phyloP scores from a whole-genome alignment of 1,140 invertebrate genomes.

The Apis cerana region DNA sequence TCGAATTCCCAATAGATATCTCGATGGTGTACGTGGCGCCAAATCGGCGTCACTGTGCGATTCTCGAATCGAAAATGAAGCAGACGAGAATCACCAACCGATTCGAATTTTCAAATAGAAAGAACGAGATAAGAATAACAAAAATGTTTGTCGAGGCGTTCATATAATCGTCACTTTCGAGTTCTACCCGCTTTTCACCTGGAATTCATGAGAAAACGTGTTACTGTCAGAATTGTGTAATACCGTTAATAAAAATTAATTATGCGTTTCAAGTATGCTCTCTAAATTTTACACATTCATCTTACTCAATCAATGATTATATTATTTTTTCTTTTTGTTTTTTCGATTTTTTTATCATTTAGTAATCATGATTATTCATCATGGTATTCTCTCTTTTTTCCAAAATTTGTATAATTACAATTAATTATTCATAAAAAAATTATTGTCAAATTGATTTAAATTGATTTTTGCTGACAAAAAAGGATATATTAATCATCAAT shows the following conservation, averaged over 20 bases:
- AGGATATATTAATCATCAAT: too few species aligned
- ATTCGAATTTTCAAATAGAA: slow-evolving; percentile 45
- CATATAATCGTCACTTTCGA: slow-evolving; percentile 40
- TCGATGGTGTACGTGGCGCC: slow-evolving; percentile 19
- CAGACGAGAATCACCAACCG: neutral
- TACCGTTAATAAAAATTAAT: slow-evolving; percentile 37
- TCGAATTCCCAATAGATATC: slow-evolving; percentile 31
- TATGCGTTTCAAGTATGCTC: neutral
- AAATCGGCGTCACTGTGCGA: slow-evolving; percentile 24
- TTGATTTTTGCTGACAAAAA: too few species aligned
- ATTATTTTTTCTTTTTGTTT: neutral
- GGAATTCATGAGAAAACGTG: slow-evolving; percentile 15
- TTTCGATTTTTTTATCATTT: neutral
- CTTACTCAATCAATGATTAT: neutral
- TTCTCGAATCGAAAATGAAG: slow-evolving; percentile 24
- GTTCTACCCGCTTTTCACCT: slow-evolving; percentile 17
- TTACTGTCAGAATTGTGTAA: slow-evolving; percentile 30
- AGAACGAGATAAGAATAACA: slow-evolving; percentile 32
- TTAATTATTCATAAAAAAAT: neutral
- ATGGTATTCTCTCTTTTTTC: neutral
- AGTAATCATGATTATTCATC: neutral
- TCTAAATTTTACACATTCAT: neutral
- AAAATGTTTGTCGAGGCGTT: neutral
- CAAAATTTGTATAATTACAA: neutral
- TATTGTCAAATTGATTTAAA: too few species aligned